Percentiles rank a stretch among this genome's conserved stretches.
Conservation (phyloP, 2,113 vertebrate genomes). For the Leiothrix lutea region DNA sequence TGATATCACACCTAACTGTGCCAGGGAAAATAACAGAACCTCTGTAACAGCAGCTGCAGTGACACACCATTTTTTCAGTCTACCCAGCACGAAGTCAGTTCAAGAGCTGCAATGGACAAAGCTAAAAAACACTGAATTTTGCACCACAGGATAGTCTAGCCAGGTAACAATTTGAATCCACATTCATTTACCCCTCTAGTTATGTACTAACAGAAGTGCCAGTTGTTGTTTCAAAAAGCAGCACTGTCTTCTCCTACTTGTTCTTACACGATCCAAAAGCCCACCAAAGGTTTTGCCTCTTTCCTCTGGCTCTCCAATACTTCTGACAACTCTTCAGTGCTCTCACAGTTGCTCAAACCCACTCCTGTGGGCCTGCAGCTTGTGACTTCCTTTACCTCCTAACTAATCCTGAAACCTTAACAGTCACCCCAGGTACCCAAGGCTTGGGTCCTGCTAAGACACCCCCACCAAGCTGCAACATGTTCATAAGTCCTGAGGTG, state of each 20-base stretch:
- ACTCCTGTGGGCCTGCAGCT: neutral
- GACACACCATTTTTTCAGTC: neutral
- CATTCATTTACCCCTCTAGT: neutral
- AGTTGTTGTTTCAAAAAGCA: neutral
- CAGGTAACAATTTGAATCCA: neutral
- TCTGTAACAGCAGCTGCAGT: neutral
- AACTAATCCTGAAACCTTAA: neutral
- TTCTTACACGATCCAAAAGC: neutral
- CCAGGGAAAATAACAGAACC: neutral
- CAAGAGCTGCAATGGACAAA: neutral
- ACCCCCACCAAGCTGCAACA: neutral
- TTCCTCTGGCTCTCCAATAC: neutral
- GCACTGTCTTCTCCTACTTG: neutral
- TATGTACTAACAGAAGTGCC: neutral
- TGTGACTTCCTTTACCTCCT: neutral
- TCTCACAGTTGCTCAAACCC: neutral
- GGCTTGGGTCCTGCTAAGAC: neutral
- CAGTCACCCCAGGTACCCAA: neutral
- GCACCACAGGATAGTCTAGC: neutral
- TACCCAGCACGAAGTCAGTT: neutral
- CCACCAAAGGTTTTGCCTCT: neutral
- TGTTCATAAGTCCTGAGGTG: fast-evolving
- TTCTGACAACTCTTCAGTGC: fast-evolving
- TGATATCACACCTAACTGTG: neutral
- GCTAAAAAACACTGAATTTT: neutral